Evolutionary conservation across 2,888 invertebrate species (phyloP).

Genomic region (Drosophila peninsularis): DNA sequence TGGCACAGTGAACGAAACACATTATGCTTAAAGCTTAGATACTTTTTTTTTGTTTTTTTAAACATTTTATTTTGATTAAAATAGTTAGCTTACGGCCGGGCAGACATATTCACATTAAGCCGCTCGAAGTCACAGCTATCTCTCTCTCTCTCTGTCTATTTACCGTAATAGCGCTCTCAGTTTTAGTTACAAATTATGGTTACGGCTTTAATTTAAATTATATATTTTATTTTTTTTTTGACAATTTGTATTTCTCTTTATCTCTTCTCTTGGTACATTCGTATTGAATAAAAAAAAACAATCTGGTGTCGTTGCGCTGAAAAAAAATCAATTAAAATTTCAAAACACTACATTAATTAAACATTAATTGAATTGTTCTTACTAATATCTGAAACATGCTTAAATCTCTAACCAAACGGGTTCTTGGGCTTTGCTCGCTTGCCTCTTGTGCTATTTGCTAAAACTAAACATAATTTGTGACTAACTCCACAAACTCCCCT

Average conservation of each 20-base stretch:
- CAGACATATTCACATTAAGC: slow-evolving; percentile 44
- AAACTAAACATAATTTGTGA: slow-evolving; percentile 56
- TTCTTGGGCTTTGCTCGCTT: slow-evolving; percentile 75
- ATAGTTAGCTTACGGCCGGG: slow-evolving; percentile 65
- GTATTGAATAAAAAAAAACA: slow-evolving; percentile 54
- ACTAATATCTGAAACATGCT: slow-evolving; percentile 38
- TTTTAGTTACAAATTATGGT: slow-evolving; percentile 60
- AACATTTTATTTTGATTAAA: slow-evolving; percentile 38
- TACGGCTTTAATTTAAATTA: slow-evolving; percentile 70
- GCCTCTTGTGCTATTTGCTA: slow-evolving; percentile 64
- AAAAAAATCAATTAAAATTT: slow-evolving; percentile 58
- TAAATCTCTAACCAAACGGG: slow-evolving; percentile 38
- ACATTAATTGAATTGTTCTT: slow-evolving; percentile 50
- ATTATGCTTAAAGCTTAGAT: slow-evolving; percentile 66
- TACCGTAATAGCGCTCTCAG: slow-evolving; percentile 53
- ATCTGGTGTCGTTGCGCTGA: slow-evolving; percentile 83
- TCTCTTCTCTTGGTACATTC: slow-evolving; percentile 73
- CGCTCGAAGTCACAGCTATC: slow-evolving; percentile 50
- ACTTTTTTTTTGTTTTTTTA: slow-evolving; percentile 21
- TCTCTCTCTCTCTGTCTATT: slow-evolving; percentile 36
- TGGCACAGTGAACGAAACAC: slow-evolving; percentile 42
- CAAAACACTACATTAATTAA: slow-evolving; percentile 43
- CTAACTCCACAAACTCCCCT: slow-evolving; percentile 46
- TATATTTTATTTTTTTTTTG: slow-evolving; percentile 72
- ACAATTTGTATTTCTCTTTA: slow-evolving; percentile 80